A percentile compares a stretch with the other conserved stretches of the same genome.
phyloP scores from a whole-genome alignment of 2,888 invertebrate genomes.

The Amitus sp. region DNA sequence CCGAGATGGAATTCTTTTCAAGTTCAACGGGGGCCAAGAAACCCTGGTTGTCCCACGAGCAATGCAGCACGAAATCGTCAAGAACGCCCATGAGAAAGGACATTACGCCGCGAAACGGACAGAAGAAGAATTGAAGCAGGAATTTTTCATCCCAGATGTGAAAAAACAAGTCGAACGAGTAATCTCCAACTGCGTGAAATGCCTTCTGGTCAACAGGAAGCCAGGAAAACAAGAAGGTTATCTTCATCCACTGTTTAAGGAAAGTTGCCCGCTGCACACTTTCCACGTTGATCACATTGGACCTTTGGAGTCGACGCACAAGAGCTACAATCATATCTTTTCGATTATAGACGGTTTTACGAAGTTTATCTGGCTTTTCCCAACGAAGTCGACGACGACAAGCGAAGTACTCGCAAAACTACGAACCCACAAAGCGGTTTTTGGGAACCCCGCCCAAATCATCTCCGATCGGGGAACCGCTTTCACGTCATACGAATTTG shows the following conservation, averaged over 20 bases:
- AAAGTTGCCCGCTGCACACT: constrained; percentile 12
- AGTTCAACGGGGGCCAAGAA: constrained; percentile 19
- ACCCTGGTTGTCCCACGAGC: constrained; percentile 12
- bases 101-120: constrained; percentile 13
- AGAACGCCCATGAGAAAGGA: constrained; percentile 12
- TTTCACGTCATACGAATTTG: constrained; percentile 44
- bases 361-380: constrained; percentile 13
- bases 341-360: constrained; percentile 8
- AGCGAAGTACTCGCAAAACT: constrained; percentile 45
- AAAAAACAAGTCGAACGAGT: constrained; percentile 16
- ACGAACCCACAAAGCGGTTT: constrained; percentile 47
- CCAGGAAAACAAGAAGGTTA: constrained; percentile 23
- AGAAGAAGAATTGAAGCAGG: constrained; percentile 16
- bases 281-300: constrained; percentile 22
- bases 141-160: constrained; percentile 16
- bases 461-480: constrained; percentile 52
- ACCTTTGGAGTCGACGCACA: constrained; percentile 7
- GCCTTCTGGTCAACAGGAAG: constrained; percentile 19
- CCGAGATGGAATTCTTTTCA: constrained; percentile 9
- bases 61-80: constrained; percentile 26
- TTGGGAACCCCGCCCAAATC: constrained; percentile 56
- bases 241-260: constrained; percentile 23
- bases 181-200: constrained; percentile 25
- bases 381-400: constrained; percentile 9
- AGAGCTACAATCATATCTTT: constrained; percentile 8